Evolutionary conservation across 2,797 vertebrate genomes (phyloP), one percentile per base, ranked within the genome.

Genomic region (Dromococcyx pavoninus): DNA sequence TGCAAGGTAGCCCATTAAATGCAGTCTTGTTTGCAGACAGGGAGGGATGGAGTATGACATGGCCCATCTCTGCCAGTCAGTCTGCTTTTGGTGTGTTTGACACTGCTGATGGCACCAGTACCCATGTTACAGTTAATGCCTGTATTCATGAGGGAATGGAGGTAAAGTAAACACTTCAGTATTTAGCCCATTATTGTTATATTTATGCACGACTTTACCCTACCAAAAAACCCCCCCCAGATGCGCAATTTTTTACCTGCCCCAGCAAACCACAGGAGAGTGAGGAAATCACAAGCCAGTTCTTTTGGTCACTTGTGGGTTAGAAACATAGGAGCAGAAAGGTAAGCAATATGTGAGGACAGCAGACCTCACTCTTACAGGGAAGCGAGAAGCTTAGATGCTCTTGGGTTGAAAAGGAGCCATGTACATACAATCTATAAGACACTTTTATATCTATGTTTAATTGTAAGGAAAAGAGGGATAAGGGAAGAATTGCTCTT

Each of bases 31-130:
- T 77, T 71, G 65, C 1, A 19, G 46, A 27, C 19, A 35, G 41
- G 33, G 43, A 57, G 8, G 0, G 1, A 39, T 69, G n/a, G 14
- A 6, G 5, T 87, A 17, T 2, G 10, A 37, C 17, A 4, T 28
- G 5, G 17, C 41, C 25, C 13, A 5, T 19, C 15, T 64, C 65
- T 85, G 32, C 28, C 25, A 62, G 11, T 18, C 22, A 27, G 57
- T 74, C 46, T 83, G 46, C 17, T 77, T n/a, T 53, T 58, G 21
- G 8, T 74, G n/a, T 58, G 6, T 41, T 86, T 80, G 41, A 4
- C 73, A 23, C n/a, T 71, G 13, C 23, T 78, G 58, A 61, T 18
- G 17, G 10, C 44, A 87, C 32, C 33, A 62, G 37, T 25, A 54
- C 43, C 23, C 44, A 44, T 4, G 5, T 64, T 70, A 53, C 18